Conservation (phyloP, 1,140 invertebrate genomes). For the Diabrotica undecimpunctata region DNA sequence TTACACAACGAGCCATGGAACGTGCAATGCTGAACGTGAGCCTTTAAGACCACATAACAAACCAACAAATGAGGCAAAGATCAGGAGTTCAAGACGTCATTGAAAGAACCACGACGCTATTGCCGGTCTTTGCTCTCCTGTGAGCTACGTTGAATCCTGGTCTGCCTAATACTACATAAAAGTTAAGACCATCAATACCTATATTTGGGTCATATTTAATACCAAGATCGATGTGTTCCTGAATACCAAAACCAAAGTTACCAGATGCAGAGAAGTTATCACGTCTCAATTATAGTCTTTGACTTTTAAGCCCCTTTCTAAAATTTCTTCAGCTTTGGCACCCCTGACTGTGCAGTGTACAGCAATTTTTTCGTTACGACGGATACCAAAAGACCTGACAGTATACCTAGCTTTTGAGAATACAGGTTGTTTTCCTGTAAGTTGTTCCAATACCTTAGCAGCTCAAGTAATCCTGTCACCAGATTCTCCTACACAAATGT, state of each 20-base stretch:
- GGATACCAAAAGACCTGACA: slow-evolving; percentile 97
- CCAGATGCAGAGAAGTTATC: slow-evolving; percentile 97
- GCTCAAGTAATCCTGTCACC: slow-evolving; percentile 97
- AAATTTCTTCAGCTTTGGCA: slow-evolving; percentile 98
- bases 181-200: slow-evolving; percentile 99
- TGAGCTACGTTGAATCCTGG: slow-evolving; percentile 97
- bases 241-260: slow-evolving; percentile 99
- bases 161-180: slow-evolving; percentile 96
- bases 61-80: too few relatives aligned
- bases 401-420: slow-evolving; percentile 99
- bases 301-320: slow-evolving; percentile 97
- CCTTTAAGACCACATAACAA: too few relatives aligned
- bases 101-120: too few relatives aligned
- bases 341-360: slow-evolving; percentile 99
- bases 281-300: slow-evolving; percentile 96
- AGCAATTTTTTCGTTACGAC: slow-evolving; percentile 99
- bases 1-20: too few relatives aligned
- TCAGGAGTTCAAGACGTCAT: too few relatives aligned
- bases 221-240: slow-evolving; percentile 99
- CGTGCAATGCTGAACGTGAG: too few relatives aligned
- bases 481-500: slow-evolving; percentile 99
- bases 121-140: slow-evolving; percentile 84
- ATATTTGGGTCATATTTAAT: slow-evolving; percentile 99
- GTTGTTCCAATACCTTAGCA: slow-evolving; percentile 98
- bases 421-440: slow-evolving; percentile 98